phyloP scores from a whole-genome alignment of 1,140 invertebrate species.

The Brachionus asplanchnoidis region DNA sequence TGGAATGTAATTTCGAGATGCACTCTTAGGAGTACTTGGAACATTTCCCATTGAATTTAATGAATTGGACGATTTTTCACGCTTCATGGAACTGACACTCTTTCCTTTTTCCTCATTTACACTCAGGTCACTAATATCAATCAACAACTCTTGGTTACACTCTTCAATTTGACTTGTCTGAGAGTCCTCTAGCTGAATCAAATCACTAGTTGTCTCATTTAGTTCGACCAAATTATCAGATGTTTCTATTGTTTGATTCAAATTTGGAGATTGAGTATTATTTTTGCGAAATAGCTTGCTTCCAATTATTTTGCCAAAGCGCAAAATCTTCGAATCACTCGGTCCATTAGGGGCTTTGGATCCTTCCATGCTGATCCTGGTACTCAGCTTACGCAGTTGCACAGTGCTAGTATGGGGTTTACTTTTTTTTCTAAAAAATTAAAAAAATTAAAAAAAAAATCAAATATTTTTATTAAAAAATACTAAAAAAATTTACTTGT shows the following conservation, averaged over 20 bases:
- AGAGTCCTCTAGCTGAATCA: not conserved
- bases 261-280: not conserved
- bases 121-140: not conserved
- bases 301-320: not conserved
- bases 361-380: not conserved
- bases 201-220: not conserved
- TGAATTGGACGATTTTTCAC: not conserved
- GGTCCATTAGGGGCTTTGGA: not conserved
- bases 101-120: not conserved
- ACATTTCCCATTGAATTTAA: constrained; percentile 14
- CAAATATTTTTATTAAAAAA: not conserved
- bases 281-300: not conserved
- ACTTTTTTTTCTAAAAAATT: not conserved
- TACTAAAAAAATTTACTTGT: not conserved
- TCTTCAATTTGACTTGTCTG: not conserved
- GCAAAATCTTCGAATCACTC: not conserved
- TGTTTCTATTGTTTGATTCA: not conserved
- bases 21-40: not conserved
- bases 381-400: not conserved
- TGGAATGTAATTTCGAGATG: not conserved
- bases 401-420: not conserved
- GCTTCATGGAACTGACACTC: not conserved
- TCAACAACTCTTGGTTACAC: not conserved
- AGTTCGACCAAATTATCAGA: not conserved
- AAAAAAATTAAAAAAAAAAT: not conserved